Conservation (phyloP, 2,797 vertebrate genomes). For the Pangasius macronema region DNA sequence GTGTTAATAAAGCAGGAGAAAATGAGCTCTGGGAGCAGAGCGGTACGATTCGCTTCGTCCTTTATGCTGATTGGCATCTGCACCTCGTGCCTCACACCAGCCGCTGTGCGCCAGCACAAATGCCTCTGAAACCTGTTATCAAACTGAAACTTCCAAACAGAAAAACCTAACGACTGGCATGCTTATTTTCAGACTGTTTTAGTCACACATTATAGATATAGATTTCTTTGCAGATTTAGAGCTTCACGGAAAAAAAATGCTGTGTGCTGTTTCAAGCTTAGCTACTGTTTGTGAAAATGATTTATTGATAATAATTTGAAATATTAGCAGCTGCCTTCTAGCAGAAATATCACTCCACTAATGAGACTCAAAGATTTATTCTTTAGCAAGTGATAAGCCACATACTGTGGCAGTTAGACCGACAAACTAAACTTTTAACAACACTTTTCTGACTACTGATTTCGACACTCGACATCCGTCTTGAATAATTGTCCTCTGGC, state of each 20-base stretch:
- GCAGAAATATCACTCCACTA: slow-evolving; percentile 9
- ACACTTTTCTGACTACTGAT: too few species aligned
- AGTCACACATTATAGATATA: slow-evolving; percentile 25
- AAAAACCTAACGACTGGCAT: slow-evolving; percentile 11
- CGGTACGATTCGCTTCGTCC: not conserved
- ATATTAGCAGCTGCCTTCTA: slow-evolving; percentile 34
- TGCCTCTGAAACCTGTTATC: slow-evolving; percentile 6
- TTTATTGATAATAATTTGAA: slow-evolving; percentile 31
- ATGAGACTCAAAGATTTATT: slow-evolving; percentile 28
- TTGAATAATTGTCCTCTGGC: not conserved
- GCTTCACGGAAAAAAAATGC: not conserved
- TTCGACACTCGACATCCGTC: too few species aligned
- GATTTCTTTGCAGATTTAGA: slow-evolving; percentile 17
- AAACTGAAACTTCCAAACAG: not conserved
- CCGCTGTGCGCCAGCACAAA: not conserved
- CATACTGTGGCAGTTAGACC: slow-evolving; percentile 15
- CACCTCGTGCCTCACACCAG: slow-evolving; percentile 25
- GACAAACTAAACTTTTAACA: too few species aligned
- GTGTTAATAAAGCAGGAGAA: slow-evolving; percentile 30
- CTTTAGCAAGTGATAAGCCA: not conserved
- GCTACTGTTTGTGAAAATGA: slow-evolving; percentile 5
- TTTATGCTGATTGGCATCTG: slow-evolving; percentile 21
- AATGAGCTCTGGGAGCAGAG: slow-evolving; percentile 14
- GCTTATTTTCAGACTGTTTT: slow-evolving; percentile 32
- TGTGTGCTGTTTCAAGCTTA: not conserved